Percentiles rank a stretch among this genome's conserved stretches.
phyloP scores from a whole-genome alignment of 1,140 invertebrate species.

The Camponotus floridanus region DNA sequence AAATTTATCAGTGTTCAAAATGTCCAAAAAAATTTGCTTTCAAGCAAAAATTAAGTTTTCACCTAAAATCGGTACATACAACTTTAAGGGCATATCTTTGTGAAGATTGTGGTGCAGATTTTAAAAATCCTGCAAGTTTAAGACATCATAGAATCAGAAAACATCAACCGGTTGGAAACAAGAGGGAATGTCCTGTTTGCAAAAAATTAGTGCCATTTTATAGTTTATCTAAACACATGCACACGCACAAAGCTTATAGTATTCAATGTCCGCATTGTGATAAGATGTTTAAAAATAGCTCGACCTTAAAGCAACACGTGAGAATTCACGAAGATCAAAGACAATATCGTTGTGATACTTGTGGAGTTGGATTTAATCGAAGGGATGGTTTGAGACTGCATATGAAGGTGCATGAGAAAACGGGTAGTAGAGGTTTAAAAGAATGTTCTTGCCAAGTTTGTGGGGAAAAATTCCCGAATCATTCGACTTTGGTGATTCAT shows the following conservation, averaged over 20 bases:
- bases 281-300: constrained; percentile 86
- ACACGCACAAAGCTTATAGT: constrained; percentile 85
- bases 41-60: constrained; percentile 85
- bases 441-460: constrained; percentile 85
- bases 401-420: constrained; percentile 84
- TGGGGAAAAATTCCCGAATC: constrained; percentile 84
- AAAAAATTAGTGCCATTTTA: constrained; percentile 84
- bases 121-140: constrained; percentile 85
- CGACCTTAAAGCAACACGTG: constrained; percentile 85
- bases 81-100: constrained; percentile 83
- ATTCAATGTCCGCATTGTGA: constrained; percentile 85
- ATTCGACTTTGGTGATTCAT: constrained; percentile 84
- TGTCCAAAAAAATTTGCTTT: constrained; percentile 85
- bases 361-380: constrained; percentile 85
- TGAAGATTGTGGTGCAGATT: constrained; percentile 85
- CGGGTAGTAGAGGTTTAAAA: constrained; percentile 82
- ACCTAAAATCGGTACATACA: constrained; percentile 84
- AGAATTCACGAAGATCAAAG: constrained; percentile 85
- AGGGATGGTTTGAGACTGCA: constrained; percentile 86
- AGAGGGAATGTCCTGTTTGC: constrained; percentile 83
- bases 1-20: constrained; percentile 84
- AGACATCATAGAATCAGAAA: constrained; percentile 85
- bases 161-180: constrained; percentile 82
- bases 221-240: constrained; percentile 85
- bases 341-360: constrained; percentile 84